Percentiles rank a stretch among this genome's conserved stretches.
Evolutionary conservation across 2,888 invertebrate genomes (phyloP).

Genomic region (Diplolepis rosae): DNA sequence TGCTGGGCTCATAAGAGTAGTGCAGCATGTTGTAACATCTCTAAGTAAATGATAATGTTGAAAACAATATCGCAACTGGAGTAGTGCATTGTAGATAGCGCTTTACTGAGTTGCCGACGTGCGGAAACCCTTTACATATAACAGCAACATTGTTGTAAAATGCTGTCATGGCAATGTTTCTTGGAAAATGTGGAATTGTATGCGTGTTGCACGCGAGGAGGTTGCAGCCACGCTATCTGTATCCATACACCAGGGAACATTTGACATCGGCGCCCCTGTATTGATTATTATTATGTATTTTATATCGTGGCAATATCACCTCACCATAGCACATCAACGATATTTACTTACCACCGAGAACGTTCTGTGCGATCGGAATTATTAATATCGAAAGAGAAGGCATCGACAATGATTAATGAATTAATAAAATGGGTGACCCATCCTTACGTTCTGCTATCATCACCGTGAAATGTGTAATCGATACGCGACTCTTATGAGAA

Average conservation of each 20-base stretch:
- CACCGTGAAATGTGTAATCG: constrained; percentile 30
- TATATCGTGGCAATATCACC: constrained; percentile 45
- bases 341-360: constrained; percentile 8
- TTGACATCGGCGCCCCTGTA: constrained; percentile 44
- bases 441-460: constrained; percentile 2
- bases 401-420: constrained; percentile 23
- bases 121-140: constrained; percentile 46
- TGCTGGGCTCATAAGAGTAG: background rate
- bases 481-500: background rate
- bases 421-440: constrained; percentile 23
- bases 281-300: constrained; percentile 50
- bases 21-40: background rate
- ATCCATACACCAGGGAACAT: constrained; percentile 44
- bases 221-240: constrained; percentile 46
- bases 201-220: constrained; percentile 52
- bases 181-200: constrained; percentile 50
- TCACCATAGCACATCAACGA: constrained; percentile 38
- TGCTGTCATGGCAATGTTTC: constrained; percentile 52
- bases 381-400: constrained; percentile 13
- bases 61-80: constrained; percentile 43
- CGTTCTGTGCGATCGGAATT: constrained; percentile 15
- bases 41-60: constrained; percentile 41
- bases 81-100: constrained; percentile 22
- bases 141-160: constrained; percentile 44
- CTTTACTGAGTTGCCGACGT: constrained; percentile 33